Evolutionary conservation across 2,888 invertebrate species (phyloP).

Genomic region (Copidosoma aretas): DNA sequence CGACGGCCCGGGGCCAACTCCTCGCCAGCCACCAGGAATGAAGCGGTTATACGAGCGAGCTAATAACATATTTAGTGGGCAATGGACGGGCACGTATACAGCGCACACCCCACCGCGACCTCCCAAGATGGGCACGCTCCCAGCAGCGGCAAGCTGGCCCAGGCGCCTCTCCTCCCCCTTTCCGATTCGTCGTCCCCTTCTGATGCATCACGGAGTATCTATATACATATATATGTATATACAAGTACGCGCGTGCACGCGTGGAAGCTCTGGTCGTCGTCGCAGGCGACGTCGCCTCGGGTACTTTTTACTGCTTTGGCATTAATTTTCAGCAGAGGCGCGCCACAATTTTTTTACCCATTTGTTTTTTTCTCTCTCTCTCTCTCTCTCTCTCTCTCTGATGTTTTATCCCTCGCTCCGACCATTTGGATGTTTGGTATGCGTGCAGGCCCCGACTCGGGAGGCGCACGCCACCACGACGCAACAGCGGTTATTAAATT

Average conservation of each 20-base stretch:
- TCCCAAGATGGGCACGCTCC: constrained; percentile 63
- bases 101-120: constrained; percentile 52
- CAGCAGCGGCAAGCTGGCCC: constrained; percentile 33
- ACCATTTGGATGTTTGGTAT: too few species aligned
- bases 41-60: constrained; percentile 62
- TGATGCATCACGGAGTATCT: too few species aligned
- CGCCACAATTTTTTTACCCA: not conserved
- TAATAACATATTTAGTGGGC: constrained; percentile 63
- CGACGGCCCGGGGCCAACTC: constrained; percentile 57
- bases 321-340: constrained; percentile 17
- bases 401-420: too few species aligned
- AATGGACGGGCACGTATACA: constrained; percentile 8
- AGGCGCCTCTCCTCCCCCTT: constrained; percentile 3
- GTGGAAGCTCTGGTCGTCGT: too few species aligned
- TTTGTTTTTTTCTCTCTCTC: too few species aligned
- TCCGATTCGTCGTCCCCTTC: too few species aligned
- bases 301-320: constrained; percentile 12
- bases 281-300: constrained; percentile 12
- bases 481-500: constrained; percentile 33
- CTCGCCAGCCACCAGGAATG: constrained; percentile 58
- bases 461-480: not conserved
- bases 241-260: not conserved
- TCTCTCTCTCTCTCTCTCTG: too few species aligned
- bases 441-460: too few species aligned
- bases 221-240: too few species aligned